Conservation (phyloP, 2,797 vertebrate species). For the Oreortyx pictus region DNA sequence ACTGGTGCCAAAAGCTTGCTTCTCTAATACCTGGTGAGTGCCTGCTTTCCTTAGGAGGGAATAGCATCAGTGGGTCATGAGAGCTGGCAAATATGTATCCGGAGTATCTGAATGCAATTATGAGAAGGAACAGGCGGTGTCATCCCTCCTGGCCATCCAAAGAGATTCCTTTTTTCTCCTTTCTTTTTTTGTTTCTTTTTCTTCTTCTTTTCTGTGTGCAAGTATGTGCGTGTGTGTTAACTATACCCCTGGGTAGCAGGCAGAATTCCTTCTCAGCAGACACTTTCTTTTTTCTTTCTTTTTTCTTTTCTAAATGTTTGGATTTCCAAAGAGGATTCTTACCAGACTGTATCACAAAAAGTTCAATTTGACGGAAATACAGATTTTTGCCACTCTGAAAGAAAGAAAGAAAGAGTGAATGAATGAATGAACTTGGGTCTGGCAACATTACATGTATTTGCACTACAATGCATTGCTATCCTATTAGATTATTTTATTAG, state of each 20-base stretch:
- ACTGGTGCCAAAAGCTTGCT: constrained; percentile 56
- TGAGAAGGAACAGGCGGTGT: constrained; percentile 91
- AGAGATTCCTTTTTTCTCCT: constrained; percentile 84
- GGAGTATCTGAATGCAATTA: constrained; percentile 95
- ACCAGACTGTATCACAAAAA: constrained; percentile 83
- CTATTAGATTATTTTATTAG: constrained; percentile 88
- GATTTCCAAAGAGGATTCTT: constrained; percentile 93
- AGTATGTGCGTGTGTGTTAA: constrained; percentile 68
- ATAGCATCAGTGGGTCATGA: constrained; percentile 85
- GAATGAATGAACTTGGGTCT: constrained; percentile 90
- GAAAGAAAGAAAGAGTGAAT: constrained; percentile 81
- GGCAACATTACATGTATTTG: constrained; percentile 91
- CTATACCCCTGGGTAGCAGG: constrained; percentile 80
- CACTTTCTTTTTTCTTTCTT: constrained; percentile 86
- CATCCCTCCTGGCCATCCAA: constrained; percentile 89
- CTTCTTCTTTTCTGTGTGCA: constrained; percentile 78
- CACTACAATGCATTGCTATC: constrained; percentile 92
- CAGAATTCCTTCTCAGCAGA: constrained; percentile 82
- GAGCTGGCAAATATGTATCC: constrained; percentile 99
- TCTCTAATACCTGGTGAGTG: constrained; percentile 61
- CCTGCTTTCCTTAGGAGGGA: constrained; percentile 85
- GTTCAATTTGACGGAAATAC: constrained; percentile 87
- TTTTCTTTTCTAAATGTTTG: constrained; percentile 88
- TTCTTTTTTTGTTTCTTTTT: constrained; percentile 60
- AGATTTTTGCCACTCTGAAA: constrained; percentile 86